A percentile compares a stretch with the other conserved stretches of the same genome.
phyloP scores from a whole-genome alignment of 2,113 vertebrate species.

The Meles meles region DNA sequence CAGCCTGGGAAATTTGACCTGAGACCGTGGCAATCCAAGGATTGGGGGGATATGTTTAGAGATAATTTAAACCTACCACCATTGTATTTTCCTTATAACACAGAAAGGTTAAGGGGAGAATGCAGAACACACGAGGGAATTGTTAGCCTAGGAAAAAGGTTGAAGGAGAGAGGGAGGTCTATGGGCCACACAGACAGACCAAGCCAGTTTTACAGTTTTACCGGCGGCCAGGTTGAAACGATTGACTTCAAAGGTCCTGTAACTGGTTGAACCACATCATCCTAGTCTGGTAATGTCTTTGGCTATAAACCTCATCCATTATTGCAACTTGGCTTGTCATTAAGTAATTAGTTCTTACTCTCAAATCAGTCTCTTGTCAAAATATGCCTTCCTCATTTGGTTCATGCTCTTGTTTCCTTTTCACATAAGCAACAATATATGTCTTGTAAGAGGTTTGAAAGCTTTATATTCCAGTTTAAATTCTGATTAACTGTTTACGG shows the following conservation, averaged over 20 bases:
- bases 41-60: background rate
- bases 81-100: background rate
- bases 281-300: background rate
- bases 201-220: background rate
- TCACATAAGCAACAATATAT: background rate
- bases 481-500: background rate
- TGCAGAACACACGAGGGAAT: background rate
- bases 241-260: background rate
- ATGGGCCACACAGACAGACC: background rate
- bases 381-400: background rate
- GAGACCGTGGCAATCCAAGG: background rate
- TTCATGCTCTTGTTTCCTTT: background rate
- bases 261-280: background rate
- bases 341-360: background rate
- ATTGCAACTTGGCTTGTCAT: background rate
- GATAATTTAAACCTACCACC: background rate
- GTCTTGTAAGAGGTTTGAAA: background rate
- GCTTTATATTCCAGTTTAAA: background rate
- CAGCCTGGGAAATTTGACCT: background rate
- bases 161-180: background rate
- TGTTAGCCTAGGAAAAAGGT: background rate
- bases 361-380: background rate
- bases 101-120: background rate
- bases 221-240: background rate
- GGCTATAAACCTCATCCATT: background rate